Evolutionary conservation across 2,797 vertebrate species (phyloP).

Genomic region (Hafferia zeledoni): DNA sequence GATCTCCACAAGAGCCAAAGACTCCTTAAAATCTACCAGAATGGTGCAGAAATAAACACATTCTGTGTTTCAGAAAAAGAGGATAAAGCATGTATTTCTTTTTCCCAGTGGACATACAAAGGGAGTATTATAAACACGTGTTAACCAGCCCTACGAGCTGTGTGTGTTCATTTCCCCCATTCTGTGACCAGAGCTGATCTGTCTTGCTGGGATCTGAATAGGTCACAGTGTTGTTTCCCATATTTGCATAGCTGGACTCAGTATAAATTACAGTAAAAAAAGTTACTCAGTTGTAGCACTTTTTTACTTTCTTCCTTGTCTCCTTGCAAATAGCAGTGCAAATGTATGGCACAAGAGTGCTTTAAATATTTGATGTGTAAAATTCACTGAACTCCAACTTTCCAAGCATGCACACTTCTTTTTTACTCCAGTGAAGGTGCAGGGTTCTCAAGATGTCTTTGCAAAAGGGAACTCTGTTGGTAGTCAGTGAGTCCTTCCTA

Average conservation of each 20-base stretch:
- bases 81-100: not conserved
- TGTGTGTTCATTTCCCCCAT: not conserved
- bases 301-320: not conserved
- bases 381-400: not conserved
- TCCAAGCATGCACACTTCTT: fast-evolving
- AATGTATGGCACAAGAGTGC: not conserved
- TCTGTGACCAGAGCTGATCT: not conserved
- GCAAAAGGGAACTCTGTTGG: not conserved
- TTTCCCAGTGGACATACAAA: not conserved
- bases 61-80: not conserved
- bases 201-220: not conserved
- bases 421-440: not conserved
- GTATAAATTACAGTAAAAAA: not conserved
- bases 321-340: not conserved
- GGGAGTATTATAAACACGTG: conserved; percentile 8
- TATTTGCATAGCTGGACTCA: not conserved
- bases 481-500: not conserved
- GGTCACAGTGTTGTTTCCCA: not conserved
- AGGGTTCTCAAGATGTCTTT: not conserved
- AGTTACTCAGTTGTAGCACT: not conserved
- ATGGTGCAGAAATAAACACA: not conserved
- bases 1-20: not conserved
- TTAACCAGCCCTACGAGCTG: not conserved
- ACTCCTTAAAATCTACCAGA: not conserved
- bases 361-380: not conserved